phyloP scores from a whole-genome alignment of 2,888 invertebrate genomes.

The Acleris laterana region DNA sequence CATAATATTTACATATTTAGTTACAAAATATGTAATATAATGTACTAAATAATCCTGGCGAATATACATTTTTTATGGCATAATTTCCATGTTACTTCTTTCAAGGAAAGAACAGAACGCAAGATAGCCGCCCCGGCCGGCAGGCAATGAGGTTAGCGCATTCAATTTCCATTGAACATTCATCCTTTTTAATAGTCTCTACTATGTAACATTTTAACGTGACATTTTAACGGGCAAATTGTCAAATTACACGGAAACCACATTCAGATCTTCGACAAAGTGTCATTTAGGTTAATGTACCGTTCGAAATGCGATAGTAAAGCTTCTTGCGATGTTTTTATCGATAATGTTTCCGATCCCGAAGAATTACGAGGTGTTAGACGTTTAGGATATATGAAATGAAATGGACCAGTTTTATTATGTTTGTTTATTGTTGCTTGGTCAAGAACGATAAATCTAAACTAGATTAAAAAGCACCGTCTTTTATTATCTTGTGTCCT shows the following conservation, averaged over 20 bases:
- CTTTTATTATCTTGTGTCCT: too few species aligned
- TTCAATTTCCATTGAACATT: background rate
- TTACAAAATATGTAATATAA: too few species aligned
- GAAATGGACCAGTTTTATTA: background rate
- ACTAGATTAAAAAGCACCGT: too few species aligned
- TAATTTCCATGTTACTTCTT: too few species aligned
- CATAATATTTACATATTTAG: too few species aligned
- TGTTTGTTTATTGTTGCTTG: background rate
- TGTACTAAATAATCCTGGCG: too few species aligned
- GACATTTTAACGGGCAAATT: conserved; percentile 17
- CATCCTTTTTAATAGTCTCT: background rate
- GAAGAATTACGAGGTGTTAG: conserved; percentile 2
- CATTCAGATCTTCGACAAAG: conserved; percentile 32
- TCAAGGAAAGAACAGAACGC: too few species aligned
- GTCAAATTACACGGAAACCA: conserved; percentile 34
- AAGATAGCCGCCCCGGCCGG: too few species aligned
- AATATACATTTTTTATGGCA: too few species aligned
- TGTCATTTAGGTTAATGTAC: conserved; percentile 32
- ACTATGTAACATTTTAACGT: background rate
- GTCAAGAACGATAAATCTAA: background rate
- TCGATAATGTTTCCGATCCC: conserved; percentile 4
- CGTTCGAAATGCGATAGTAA: conserved; percentile 30
- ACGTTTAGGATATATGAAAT: background rate
- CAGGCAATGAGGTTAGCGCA: background rate
- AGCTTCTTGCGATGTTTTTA: conserved; percentile 28